Percentiles rank a stretch among this genome's conserved stretches.
Evolutionary conservation across 1,140 invertebrate species (phyloP).

Genomic region (Pogonomyrmex californicus): DNA sequence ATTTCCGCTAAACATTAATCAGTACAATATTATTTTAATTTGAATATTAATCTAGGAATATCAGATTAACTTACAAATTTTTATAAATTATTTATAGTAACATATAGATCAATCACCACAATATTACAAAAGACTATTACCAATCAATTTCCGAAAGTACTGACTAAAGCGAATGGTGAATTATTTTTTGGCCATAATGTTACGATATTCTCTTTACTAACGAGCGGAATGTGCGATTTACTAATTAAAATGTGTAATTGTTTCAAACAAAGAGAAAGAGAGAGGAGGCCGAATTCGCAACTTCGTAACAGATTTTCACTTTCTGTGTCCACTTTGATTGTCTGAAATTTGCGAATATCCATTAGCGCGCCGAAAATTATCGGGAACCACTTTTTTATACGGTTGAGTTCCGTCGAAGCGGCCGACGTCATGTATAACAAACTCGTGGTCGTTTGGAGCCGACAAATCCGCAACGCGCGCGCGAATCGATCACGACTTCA

Average conservation of each 20-base stretch:
- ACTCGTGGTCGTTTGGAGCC: conserved; percentile 2
- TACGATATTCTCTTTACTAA: neutral
- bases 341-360: conserved; percentile 12
- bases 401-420: neutral
- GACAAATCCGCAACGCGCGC: conserved; percentile 3
- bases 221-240: conserved; percentile 30
- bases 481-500: conserved; percentile 28
- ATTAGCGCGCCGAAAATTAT: conserved; percentile 50
- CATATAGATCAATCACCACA: neutral
- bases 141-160: neutral
- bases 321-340: neutral
- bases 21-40: conserved; percentile 22
- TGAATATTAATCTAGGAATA: neutral
- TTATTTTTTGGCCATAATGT: neutral
- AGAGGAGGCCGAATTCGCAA: neutral
- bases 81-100: neutral
- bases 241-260: conserved; percentile 16
- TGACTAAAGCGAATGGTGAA: neutral
- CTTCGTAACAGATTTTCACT: conserved; percentile 17
- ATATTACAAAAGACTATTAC: neutral
- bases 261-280: neutral
- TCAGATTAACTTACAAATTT: neutral
- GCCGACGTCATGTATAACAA: neutral
- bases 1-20: neutral
- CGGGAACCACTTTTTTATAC: conserved; percentile 49